phyloP scores from a whole-genome alignment of 2,888 invertebrate genomes.

The Hirtodrosophila confusa region DNA sequence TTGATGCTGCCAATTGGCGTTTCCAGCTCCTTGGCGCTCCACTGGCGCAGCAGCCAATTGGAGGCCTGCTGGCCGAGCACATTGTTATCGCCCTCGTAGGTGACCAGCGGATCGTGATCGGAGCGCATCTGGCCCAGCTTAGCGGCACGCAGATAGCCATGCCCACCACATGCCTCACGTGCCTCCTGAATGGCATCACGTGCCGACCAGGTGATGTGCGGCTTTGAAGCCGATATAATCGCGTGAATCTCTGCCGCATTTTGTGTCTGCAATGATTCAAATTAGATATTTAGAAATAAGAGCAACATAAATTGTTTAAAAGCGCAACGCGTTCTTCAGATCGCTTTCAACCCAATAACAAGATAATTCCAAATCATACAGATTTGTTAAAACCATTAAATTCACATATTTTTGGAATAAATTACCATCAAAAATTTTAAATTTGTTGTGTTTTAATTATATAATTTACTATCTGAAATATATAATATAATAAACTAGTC shows the following conservation, averaged over 20 bases:
- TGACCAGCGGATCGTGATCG: conserved; percentile 95
- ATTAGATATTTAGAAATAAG: neutral
- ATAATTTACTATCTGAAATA: no score
- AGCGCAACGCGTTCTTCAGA: no score
- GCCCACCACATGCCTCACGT: conserved; percentile 94
- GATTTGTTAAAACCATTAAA: no score
- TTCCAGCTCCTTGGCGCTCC: conserved; percentile 85
- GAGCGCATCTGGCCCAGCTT: conserved; percentile 93
- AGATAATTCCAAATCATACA: no score
- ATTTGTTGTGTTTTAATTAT: no score
- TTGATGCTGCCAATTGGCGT: conserved; percentile 90
- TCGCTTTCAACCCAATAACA: no score
- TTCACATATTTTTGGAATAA: no score
- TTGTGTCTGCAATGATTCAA: conserved; percentile 72
- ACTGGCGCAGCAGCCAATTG: conserved; percentile 92
- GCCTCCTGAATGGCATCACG: conserved; percentile 92
- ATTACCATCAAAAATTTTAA: no score
- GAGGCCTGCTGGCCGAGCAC: conserved; percentile 95
- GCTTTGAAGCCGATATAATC: conserved; percentile 87
- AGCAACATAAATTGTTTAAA: no score
- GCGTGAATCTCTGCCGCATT: conserved; percentile 88
- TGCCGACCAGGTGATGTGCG: conserved; percentile 90
- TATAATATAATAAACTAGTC: no score
- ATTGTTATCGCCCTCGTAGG: conserved; percentile 97
- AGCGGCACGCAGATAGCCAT: conserved; percentile 91